phyloP scores from a whole-genome alignment of 30 jellyfish, hydroid and myxozoan species.

The Aurelia aurita region DNA sequence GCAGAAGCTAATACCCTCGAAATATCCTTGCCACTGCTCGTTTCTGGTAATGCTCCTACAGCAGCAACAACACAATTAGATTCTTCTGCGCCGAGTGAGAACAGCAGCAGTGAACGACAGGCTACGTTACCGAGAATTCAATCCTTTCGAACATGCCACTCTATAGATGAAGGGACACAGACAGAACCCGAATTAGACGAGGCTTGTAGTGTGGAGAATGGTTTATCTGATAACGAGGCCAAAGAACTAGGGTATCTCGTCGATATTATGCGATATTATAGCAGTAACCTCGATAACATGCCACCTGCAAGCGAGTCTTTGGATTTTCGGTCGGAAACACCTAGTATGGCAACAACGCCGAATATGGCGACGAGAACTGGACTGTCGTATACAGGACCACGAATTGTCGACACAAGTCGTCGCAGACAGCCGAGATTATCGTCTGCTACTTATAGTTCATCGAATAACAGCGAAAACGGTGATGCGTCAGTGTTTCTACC shows the following conservation, averaged over 20 bases:
- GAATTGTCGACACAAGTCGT: conserved; percentile 71
- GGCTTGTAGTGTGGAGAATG: conserved; percentile 20
- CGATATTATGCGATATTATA: conserved; percentile 78
- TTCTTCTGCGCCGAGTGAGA: conserved; percentile 55
- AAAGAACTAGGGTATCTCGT: conserved; percentile 76
- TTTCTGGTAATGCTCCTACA: conserved; percentile 7
- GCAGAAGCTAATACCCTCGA: conserved; percentile 48
- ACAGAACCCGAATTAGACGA: conserved; percentile 68
- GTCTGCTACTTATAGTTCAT: conserved; percentile 70
- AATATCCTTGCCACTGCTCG: conserved; percentile 72
- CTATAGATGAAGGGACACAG: conserved; percentile 80
- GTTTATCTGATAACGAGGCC: conserved; percentile 80
- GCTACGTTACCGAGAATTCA: conserved; percentile 49
- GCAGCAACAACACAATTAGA: conserved; percentile 35
- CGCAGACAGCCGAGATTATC: conserved; percentile 66
- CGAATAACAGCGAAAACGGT: conserved; percentile 68
- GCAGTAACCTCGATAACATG: conserved; percentile 63
- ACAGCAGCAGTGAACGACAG: conserved; percentile 55
- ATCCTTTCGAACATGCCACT: conserved; percentile 36
- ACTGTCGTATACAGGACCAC: conserved; percentile 48
- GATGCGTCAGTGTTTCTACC: conserved; percentile 34
- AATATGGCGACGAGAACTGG: conserved; percentile 27
- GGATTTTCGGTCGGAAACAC: conserved; percentile 19
- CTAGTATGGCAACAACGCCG: not conserved
- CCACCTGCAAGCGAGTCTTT: conserved; percentile 32